A percentile compares a stretch with the other conserved stretches of the same genome.
Conservation (phyloP, 2,888 invertebrate genomes). For the Acanthacorydalis orientalis region DNA sequence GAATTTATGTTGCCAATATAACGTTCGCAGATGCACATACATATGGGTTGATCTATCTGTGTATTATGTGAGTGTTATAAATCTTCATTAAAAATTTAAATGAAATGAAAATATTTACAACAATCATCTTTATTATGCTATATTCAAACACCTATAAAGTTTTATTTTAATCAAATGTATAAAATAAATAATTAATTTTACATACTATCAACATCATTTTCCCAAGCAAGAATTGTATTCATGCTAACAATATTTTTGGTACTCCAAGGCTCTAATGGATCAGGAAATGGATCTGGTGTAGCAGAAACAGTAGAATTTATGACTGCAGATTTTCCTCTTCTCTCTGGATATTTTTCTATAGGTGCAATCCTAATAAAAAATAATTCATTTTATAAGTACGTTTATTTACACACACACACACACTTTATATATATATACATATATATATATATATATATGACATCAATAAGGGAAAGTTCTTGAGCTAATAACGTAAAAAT, state of each 20-base stretch:
- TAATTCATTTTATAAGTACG: neutral
- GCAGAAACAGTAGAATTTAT: slow-evolving; percentile 17
- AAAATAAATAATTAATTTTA: slow-evolving; percentile 15
- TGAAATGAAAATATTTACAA: no score
- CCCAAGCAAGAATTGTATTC: slow-evolving; percentile 51
- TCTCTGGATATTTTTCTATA: slow-evolving; percentile 15
- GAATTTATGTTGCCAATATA: no score
- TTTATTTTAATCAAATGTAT: neutral
- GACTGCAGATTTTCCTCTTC: slow-evolving; percentile 25
- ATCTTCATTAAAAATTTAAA: no score
- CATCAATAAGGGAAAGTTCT: no score
- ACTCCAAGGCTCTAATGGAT: slow-evolving; percentile 59
- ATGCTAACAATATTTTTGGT: slow-evolving; percentile 51
- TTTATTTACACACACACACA: no score
- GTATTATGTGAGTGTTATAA: no score
- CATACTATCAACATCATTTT: slow-evolving; percentile 33
- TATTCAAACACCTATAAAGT: neutral
- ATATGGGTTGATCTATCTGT: no score
- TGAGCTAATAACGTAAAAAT: no score
- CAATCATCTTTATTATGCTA: no score
- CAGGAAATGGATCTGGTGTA: slow-evolving; percentile 30
- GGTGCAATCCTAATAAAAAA: slow-evolving; percentile 30
- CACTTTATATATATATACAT: no score
- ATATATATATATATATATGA: no score
- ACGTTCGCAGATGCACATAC: no score